Base-by-base conservation (phyloP, 2,113 vertebrate genomes). In the Terrapene triunguis region DNA sequence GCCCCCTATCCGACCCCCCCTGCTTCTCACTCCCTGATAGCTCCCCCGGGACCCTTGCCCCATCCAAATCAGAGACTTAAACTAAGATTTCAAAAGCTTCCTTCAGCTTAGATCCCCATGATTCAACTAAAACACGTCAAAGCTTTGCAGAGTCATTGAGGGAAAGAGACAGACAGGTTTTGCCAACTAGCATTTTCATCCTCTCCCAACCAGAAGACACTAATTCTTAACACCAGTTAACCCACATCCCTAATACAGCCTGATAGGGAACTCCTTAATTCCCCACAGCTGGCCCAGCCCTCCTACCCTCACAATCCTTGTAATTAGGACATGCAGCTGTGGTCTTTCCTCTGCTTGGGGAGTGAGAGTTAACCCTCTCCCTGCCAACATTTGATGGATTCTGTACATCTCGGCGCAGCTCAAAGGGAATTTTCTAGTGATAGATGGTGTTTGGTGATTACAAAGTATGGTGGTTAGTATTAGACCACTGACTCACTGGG, bases 201-300 rank as follows among this genome's bases (percentile, higher is more conserved):
- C 80, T 74, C n/a, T 74, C n/a, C 35, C 69, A 42, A 38, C 21
- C 17, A 42, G 69, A 42, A 74, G 17, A 74, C 35, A n/a, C 65
- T n/a, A 62, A 62, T 50, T 85, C 87, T 91, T 91, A 89, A 29
- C 54, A 78, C 1, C 35, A 86, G 12, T 1, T 78, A 29, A 8
- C 80, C 38, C 87, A 24, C 55, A 78, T 85, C 94, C 78, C 80
- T 87, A 35, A 38, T 80, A 48, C 1, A 17, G 83, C 81, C 89
- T 96, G 95, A 96, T 97, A 97, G 96, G 95, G 92, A 95, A 92
- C 93, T 92, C 87, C 87, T 94, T 87, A 95, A 96, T 93, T 93
- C 89, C 42, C 84, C 96, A 89, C 95, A 97, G 95, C 93, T 97
- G 96, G 72, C 57, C 89, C 65, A 69, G 65, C 35, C 62, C 32